phyloP scores from a whole-genome alignment of 2,113 vertebrate species.

The Urocolius indicus region DNA sequence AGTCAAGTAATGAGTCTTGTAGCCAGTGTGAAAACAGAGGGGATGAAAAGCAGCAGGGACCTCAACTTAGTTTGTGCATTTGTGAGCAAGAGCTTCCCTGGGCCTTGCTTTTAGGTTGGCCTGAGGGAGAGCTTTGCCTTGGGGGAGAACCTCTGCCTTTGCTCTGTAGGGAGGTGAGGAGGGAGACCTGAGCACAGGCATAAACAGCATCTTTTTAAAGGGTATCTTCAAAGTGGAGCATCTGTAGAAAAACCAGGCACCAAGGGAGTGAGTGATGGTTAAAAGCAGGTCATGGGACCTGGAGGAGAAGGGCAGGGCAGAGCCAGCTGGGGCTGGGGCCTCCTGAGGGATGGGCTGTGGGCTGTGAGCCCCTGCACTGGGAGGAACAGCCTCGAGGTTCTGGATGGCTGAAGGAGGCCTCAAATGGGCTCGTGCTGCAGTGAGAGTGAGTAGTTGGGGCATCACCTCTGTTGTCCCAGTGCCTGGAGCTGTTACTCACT shows the following conservation, averaged over 20 bases:
- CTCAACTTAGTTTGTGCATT: background rate
- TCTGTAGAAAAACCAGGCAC: background rate
- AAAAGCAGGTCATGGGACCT: background rate
- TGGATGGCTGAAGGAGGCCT: background rate
- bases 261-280: fast-evolving
- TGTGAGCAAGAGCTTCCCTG: background rate
- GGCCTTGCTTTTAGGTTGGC: background rate
- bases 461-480: background rate
- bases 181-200: background rate
- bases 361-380: background rate
- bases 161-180: background rate
- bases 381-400: background rate
- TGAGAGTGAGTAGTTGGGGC: background rate
- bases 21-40: background rate
- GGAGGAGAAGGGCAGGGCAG: background rate
- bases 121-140: background rate
- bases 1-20: background rate
- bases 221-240: background rate
- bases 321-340: background rate
- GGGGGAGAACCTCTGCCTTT: background rate
- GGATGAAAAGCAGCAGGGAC: background rate
- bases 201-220: background rate
- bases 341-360: background rate
- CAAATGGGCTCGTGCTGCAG: background rate
- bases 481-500: background rate